Base-by-base conservation (phyloP, 1,140 invertebrate species). In the Wasmannia auropunctata region DNA sequence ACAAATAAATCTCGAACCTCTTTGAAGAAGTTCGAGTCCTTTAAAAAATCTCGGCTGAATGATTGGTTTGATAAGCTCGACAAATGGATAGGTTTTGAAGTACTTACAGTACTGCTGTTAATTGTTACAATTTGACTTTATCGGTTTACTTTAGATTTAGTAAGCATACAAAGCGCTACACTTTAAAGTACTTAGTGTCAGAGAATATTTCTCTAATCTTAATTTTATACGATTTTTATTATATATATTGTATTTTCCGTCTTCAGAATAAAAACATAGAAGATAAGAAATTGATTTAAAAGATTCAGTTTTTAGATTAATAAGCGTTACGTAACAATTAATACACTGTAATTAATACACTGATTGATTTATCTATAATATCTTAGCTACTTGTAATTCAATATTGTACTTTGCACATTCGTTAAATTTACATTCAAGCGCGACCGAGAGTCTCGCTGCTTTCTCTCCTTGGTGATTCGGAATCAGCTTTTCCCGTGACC, bases 401-500 rank as follows among this genome's bases (percentile, higher is more conserved):
- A 56, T 28, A 3, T 69, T 7, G 16, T 16, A 56, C 16, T 67
- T 67, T 10, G 3, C 16, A 54, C 67, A 51, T 80, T 54, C 16
- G 34, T 10, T 8, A 49, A 51, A n/a, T 46, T 63, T 28, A 40
- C 22, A 19, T 8, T 43, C 37, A 37, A 19, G n/a, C 14, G 58
- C 43, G 25, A 69, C 16, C 43, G n/a, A 14, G 22, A 37, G 34
- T 25, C n/a, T 34, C 8, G 3, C 34, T 40, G 7, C 34, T 72
- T 72, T 58, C 65, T 46, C 65, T 58, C 11, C 8, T 11, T 11
- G 46, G 8, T 6, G 40, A 31, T 3, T 69, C 46, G 43, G 43
- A 69, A 74, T 86, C 63, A 51, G 34, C 63, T 85, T 79, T 49
- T 65, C 40, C 22, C 31, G 34, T 75, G 67, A 77, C 51, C 72